Evolutionary conservation across 2,113 vertebrate genomes (phyloP), one percentile per base, ranked within the genome.

Genomic region (Ceyx melanurus): DNA sequence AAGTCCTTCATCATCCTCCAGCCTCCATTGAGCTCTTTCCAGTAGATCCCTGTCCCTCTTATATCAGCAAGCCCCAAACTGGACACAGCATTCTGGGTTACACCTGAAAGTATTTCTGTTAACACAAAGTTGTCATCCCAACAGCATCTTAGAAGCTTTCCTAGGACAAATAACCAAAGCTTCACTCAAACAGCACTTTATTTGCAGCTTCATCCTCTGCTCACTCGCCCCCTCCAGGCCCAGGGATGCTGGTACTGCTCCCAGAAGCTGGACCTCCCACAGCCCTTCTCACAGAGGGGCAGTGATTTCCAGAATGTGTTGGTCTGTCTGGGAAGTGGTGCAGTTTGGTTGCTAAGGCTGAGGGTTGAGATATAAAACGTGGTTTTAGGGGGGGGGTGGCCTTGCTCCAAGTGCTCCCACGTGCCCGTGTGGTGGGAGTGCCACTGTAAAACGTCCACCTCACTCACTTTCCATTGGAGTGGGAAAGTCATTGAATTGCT

Each of bases 221-320:
- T 29, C 25, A 4, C 54, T 51, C 0, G 0, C 23, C 56, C n/a
- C 5, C 1, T 9, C 5, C 8, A n/a, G 93, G 45, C 1, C 1
- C 3, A 13, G 56, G 73, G 74, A 33, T 51, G 66, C 60, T 61
- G 3, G 0, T 16, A 15, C 10, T 5, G 1, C 43, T 82, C 57
- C 70, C n/a, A 1, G 23, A 15, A 31, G 11, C 68, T 23, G 79
- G 3, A 21, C 26, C 35, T 62, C 37, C 25, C 26, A 37, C 37
- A 40, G 35, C 60, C 17, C 15, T 17, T 42, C 60, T 42, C 37
- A 37, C 37, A 80, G 23, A 12, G 18, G 3, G 10, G 40, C 2
- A 60, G 15, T 5, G 1, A 18, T 48, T 53, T 10, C 78, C 78
- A 60, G 37, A 3, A 35, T 25, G 60, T 2, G 1, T 28, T 42